A percentile compares a stretch with the other conserved stretches of the same genome.
Conservation (phyloP, 2,888 invertebrate genomes). For the Caenorhabditis angaria region DNA sequence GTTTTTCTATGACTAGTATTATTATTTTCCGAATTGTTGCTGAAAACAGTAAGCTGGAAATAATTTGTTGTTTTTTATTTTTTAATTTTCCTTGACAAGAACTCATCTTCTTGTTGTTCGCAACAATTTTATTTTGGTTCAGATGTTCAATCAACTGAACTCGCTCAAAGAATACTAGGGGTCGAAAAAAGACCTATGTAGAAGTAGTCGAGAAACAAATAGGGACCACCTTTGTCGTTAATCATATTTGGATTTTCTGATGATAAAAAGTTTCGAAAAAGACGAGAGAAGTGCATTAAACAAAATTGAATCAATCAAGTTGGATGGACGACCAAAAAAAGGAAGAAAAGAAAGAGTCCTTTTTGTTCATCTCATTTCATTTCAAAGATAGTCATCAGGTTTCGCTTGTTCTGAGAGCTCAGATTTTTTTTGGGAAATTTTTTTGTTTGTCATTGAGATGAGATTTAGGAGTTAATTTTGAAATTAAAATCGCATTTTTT, state of each 20-base stretch:
- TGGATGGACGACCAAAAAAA: not conserved
- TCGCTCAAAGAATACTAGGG: not conserved
- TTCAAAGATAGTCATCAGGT: not conserved
- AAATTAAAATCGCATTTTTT: no score
- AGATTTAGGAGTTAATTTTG: no score
- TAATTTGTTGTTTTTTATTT: no score
- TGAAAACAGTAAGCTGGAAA: no score
- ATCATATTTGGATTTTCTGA: not conserved
- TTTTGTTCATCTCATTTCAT: not conserved
- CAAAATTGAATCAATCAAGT: not conserved
- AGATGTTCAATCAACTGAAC: conserved; percentile 5
- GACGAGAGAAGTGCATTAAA: not conserved
- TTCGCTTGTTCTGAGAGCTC: not conserved
- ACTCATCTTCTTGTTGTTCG: no score
- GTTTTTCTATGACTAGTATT: no score
- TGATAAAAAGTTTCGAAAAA: not conserved
- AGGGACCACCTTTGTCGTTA: no score
- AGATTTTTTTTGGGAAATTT: not conserved
- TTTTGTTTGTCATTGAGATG: no score
- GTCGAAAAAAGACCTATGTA: not conserved
- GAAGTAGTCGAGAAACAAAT: conserved; percentile 1
- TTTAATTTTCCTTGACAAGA: no score
- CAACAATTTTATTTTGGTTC: no score
- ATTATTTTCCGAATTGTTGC: no score
- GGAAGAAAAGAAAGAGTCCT: not conserved